Conservation (phyloP, 2,797 vertebrate species). For the Clarias platycephalus region DNA sequence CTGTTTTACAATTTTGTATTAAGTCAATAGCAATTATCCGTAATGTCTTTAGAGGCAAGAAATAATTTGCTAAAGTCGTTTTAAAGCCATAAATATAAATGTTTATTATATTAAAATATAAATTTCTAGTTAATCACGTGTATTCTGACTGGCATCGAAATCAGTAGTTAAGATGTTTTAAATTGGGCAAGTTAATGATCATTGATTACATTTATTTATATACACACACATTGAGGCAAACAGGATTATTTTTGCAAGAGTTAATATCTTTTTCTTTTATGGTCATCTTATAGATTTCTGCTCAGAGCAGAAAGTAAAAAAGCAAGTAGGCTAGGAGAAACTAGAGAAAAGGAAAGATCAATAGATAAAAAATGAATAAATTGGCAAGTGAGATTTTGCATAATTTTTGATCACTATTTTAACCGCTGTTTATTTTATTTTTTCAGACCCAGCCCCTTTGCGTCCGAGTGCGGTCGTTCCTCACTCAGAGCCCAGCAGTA, state of each 20-base stretch:
- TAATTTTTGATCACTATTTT: neutral
- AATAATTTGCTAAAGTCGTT: neutral
- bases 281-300: neutral
- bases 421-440: neutral
- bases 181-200: no score
- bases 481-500: slow-evolving; percentile 71
- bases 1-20: neutral
- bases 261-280: neutral
- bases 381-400: neutral
- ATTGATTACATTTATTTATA: neutral
- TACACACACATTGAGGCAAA: neutral
- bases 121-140: neutral
- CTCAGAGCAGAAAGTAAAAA: neutral
- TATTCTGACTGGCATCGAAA: neutral
- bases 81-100: neutral
- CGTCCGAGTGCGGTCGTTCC: slow-evolving; percentile 76
- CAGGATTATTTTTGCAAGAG: neutral
- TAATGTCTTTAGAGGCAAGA: neutral
- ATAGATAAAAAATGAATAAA: neutral
- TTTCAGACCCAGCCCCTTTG: slow-evolving; percentile 73
- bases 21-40: neutral
- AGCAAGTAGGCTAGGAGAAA: neutral
- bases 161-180: no score
- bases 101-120: no score
- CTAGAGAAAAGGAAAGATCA: neutral